Conservation (phyloP, 2,888 invertebrate genomes). For the Steromphala cineraria region DNA sequence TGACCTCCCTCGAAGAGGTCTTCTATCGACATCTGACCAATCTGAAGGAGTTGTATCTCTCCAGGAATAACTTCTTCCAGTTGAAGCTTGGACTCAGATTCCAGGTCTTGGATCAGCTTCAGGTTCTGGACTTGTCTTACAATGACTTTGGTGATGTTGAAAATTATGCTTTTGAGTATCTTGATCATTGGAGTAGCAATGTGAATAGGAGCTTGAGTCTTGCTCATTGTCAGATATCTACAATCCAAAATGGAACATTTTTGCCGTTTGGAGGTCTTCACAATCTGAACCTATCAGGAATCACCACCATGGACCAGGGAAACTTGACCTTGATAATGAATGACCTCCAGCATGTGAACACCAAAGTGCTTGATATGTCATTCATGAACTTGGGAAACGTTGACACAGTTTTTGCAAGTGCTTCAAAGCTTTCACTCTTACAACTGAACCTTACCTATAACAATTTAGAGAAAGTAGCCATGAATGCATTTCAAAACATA, state of each 20-base stretch:
- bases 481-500: constrained; percentile 42
- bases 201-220: constrained; percentile 48
- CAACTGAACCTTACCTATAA: constrained; percentile 51
- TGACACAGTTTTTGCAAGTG: constrained; percentile 31
- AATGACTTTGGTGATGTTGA: constrained; percentile 47
- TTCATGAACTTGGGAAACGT: constrained; percentile 35
- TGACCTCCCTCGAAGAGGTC: constrained; percentile 43
- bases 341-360: constrained; percentile 35
- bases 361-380: constrained; percentile 38
- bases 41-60: constrained; percentile 51
- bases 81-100: constrained; percentile 51
- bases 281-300: constrained; percentile 51
- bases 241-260: constrained; percentile 46
- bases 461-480: constrained; percentile 29
- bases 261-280: constrained; percentile 41
- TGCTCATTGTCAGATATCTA: constrained; percentile 49
- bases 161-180: constrained; percentile 45
- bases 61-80: constrained; percentile 46
- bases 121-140: constrained; percentile 36
- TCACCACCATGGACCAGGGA: constrained; percentile 34
- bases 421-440: constrained; percentile 34
- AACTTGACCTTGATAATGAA: constrained; percentile 39
- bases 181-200: constrained; percentile 45
- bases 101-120: constrained; percentile 36
- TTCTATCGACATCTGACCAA: constrained; percentile 40